Percentiles rank a stretch among this genome's conserved stretches.
These are phyloP conservation scores for Zenarchopterus dispar DNA, from an alignment of 2,797 vertebrate genomes.

Conservation along the genomic window DNA sequence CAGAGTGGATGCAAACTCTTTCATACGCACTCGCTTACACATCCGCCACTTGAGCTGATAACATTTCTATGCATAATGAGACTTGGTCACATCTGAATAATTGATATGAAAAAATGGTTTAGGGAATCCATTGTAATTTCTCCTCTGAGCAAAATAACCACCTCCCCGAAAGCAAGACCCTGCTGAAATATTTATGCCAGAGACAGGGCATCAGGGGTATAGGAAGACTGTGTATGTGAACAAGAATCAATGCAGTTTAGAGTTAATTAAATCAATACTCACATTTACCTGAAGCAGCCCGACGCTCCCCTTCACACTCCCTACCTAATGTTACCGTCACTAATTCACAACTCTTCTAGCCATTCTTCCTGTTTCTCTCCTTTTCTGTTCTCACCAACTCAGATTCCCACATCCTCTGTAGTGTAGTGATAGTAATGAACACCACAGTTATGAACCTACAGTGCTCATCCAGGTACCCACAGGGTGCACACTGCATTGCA, in stretches of 20 bases:
- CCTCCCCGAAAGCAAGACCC: constrained; percentile 64
- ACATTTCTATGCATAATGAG: constrained; percentile 67
- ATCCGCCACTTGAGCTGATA: constrained; percentile 34
- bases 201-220: background rate
- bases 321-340: constrained; percentile 24
- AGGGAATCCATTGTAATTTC: constrained; percentile 69
- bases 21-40: constrained; percentile 12
- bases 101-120: constrained; percentile 72
- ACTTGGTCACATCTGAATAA: constrained; percentile 71
- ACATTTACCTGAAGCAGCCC: constrained; percentile 48
- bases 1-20: constrained; percentile 15
- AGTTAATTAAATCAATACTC: constrained; percentile 65
- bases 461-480: constrained; percentile 10
- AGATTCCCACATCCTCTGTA: constrained; percentile 13
- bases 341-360: constrained; percentile 17
- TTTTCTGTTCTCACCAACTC: constrained; percentile 11
- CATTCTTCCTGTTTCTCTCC: background rate
- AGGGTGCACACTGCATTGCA: constrained; percentile 18
- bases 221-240: constrained; percentile 7
- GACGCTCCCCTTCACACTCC: constrained; percentile 44
- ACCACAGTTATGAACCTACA: constrained; percentile 15
- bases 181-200: constrained; percentile 51
- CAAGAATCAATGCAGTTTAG: constrained; percentile 45
- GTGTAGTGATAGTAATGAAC: constrained; percentile 31
- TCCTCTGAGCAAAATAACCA: constrained; percentile 68